These are phyloP conservation scores for Bellardia bayeri DNA, from an alignment of 2,888 invertebrate genomes.

Conservation along the genomic window DNA sequence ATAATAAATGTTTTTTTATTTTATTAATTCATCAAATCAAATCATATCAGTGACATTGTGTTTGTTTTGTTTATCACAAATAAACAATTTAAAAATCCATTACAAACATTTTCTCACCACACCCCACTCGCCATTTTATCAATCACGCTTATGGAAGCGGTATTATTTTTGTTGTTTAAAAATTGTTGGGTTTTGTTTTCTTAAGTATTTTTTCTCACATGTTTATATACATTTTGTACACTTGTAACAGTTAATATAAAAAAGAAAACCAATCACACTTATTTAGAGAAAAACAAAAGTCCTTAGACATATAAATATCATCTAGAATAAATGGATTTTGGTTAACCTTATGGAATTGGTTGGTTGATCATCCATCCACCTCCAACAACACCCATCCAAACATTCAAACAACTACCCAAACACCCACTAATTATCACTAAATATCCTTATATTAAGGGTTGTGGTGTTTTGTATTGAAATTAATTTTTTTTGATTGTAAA, in stretches of 20 bases:
- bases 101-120: constrained; percentile 16
- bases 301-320: constrained; percentile 15
- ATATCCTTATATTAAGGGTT: constrained; percentile 58
- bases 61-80: constrained; percentile 8
- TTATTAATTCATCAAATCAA: constrained; percentile 43
- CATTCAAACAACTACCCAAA: constrained; percentile 25
- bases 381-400: constrained; percentile 45
- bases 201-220: not conserved
- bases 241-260: constrained; percentile 3
- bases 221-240: constrained; percentile 18
- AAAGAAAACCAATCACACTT: constrained; percentile 45
- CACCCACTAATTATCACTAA: constrained; percentile 58
- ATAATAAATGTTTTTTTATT: constrained; percentile 24
- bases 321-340: constrained; percentile 45
- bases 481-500: constrained; percentile 27
- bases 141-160: constrained; percentile 72
- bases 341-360: constrained; percentile 56
- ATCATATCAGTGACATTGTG: not conserved
- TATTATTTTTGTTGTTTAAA: constrained; percentile 57
- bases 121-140: constrained; percentile 30
- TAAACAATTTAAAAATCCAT: constrained; percentile 14
- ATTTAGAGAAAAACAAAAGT: not conserved
- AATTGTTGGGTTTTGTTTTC: constrained; percentile 64
- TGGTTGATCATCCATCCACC: constrained; percentile 42
- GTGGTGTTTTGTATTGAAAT: constrained; percentile 58